Base-by-base conservation (phyloP, 2,797 vertebrate genomes). In the Pangasius larnaudii region DNA sequence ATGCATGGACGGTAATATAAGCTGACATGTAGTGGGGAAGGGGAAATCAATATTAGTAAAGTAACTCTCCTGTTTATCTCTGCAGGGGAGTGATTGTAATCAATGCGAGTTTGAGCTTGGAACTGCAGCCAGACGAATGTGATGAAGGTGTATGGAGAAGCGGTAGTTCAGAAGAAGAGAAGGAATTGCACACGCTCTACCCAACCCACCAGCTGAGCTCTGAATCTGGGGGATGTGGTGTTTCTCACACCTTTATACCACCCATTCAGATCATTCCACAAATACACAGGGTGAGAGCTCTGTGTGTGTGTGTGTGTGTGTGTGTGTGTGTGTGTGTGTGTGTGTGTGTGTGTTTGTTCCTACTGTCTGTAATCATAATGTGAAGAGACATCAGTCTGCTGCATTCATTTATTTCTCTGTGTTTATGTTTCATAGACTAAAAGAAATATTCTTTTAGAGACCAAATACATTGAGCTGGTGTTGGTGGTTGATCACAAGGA, bases 401-500 rank as follows among this genome's bases (percentile, higher is more conserved):
- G 58, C 56, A 65, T 53, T 53, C 27, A 61, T 85, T 39, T 19
- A 33, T 39, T 33, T 85, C n/a, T 89, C 33, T 87, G 27, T 63
- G 84, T 27, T 88, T 77, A 84, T 80, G 74, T 89, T 87, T 87
- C 87, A 79, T 91, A 96, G 96, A 93, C 87, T 33, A 96, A 95
- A 91, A 95, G 97, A 84, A 95, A 97, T 9, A 94, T 94, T 42
- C 92, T 97, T 59, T 92, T 93, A 0, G 96, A 97, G 94, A 96
- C 94, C 80, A 97, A 96, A 30, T 97, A 96, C 5, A 95, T 99
- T 61, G 98, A 99, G 87, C 94, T 99, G 94, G 98, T 98, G 93
- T 95, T 99, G 88, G 98, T 99, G 86, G 97, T 94, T 0, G 98
- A 99, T 79, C 96, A 97, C 9, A 89, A 97, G 0, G 97, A 98